Evolutionary conservation across 2,888 invertebrate genomes (phyloP).

Genomic region (Agrochola lychnidis): DNA sequence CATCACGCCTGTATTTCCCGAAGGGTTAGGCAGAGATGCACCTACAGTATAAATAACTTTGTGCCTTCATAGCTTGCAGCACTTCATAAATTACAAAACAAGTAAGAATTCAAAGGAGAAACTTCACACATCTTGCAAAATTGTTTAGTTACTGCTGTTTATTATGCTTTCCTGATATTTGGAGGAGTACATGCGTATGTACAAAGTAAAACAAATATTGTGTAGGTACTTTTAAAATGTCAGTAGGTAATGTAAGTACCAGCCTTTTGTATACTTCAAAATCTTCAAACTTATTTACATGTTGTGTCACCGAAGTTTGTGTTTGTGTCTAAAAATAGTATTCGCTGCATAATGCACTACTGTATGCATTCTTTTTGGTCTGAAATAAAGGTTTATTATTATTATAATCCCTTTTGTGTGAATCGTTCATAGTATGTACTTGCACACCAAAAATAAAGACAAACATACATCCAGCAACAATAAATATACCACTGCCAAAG

Average conservation of each 20-base stretch:
- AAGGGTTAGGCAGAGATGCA: not conserved
- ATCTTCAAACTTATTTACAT: slow-evolving; percentile 38
- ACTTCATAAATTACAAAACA: slow-evolving; percentile 9
- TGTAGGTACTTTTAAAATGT: slow-evolving; percentile 30
- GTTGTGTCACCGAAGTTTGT: slow-evolving; percentile 8
- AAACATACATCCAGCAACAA: not conserved
- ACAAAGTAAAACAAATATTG: slow-evolving; percentile 32
- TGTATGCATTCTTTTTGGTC: not conserved
- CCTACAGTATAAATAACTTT: not conserved
- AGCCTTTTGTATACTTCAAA: slow-evolving; percentile 20
- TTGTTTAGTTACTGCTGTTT: slow-evolving; percentile 34
- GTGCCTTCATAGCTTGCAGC: not conserved
- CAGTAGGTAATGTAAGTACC: not conserved
- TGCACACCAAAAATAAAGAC: not conserved
- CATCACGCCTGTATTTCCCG: not conserved
- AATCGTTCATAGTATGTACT: not conserved
- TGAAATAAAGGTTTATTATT: not conserved
- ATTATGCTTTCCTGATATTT: slow-evolving; percentile 50
- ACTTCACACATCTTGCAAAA: slow-evolving; percentile 33
- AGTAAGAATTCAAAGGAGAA: slow-evolving; percentile 6
- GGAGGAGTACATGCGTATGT: slow-evolving; percentile 3
- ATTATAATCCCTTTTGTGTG: not conserved
- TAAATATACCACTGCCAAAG: not conserved
- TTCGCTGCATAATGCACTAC: not conserved
- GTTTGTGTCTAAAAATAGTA: slow-evolving; percentile 6